A percentile compares a stretch with the other conserved stretches of the same genome.
Conservation (phyloP, 2,113 vertebrate species). For the Mobula birostris region DNA sequence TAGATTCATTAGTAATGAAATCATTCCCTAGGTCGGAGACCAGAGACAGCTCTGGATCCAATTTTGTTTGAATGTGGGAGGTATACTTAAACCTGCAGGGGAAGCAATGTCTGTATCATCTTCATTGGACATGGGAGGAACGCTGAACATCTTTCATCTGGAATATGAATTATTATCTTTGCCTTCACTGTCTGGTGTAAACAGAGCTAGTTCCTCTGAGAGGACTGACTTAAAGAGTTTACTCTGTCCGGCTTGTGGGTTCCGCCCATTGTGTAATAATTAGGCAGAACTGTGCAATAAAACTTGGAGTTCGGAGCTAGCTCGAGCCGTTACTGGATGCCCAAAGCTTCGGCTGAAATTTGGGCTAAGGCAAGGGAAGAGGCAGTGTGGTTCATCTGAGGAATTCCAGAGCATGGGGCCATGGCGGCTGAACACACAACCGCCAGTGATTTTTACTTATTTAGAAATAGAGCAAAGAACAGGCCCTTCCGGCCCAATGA, state of each 20-base stretch:
- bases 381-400: neutral
- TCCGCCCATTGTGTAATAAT: neutral
- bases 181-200: no score
- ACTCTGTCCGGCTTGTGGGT: neutral
- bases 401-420: neutral
- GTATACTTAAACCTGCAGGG: neutral
- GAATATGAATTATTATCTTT: no score
- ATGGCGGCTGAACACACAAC: neutral
- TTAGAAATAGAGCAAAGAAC: no score
- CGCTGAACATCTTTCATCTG: neutral
- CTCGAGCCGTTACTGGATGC: no score
- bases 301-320: neutral
- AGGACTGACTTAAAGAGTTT: neutral
- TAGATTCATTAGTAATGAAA: slow-evolving; percentile 14
- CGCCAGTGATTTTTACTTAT: no score
- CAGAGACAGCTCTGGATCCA: neutral
- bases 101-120: neutral
- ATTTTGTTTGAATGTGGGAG: neutral
- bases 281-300: neutral
- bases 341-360: no score
- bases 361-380: neutral
- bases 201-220: no score
- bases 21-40: neutral
- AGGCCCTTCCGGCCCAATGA: no score
- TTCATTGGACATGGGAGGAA: neutral